These are phyloP conservation scores for Cheilosia pagana DNA, from an alignment of 2,888 invertebrate genomes.

Conservation along the genomic window DNA sequence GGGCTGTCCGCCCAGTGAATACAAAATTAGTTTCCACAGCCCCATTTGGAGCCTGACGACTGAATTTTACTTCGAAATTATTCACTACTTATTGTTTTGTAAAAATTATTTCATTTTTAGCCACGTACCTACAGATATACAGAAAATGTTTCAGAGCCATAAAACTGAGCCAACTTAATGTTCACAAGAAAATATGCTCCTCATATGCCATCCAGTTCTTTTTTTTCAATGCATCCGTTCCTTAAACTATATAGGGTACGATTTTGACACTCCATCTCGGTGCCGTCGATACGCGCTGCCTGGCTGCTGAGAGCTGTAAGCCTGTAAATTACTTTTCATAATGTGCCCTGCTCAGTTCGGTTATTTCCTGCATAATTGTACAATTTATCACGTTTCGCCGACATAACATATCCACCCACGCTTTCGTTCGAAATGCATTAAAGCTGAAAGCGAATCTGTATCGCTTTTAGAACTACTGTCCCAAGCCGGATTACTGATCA, in stretches of 20 bases:
- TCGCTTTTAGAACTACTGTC: not conserved
- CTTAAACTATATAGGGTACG: not conserved
- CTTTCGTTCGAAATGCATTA: constrained; percentile 23
- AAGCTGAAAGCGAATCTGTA: not conserved
- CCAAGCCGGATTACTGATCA: constrained; percentile 22
- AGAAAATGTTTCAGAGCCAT: not conserved
- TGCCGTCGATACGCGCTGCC: not conserved
- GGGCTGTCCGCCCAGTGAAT: not conserved
- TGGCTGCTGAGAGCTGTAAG: too few relatives aligned
- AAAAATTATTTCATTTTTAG: not conserved
- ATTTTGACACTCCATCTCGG: constrained; percentile 20
- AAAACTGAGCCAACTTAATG: not conserved
- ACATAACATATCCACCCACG: constrained; percentile 26
- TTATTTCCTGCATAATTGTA: constrained; percentile 24
- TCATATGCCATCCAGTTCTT: not conserved
- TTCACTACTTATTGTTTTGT: not conserved
- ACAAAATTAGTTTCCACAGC: not conserved
- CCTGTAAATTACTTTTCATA: not conserved
- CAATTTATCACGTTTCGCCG: constrained; percentile 34
- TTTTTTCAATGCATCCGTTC: not conserved
- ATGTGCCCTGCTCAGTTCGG: not conserved
- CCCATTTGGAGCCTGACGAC: not conserved
- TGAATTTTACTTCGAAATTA: not conserved
- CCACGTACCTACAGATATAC: not conserved
- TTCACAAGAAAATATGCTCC: not conserved